phyloP scores from a whole-genome alignment of 2,797 vertebrate species.

The Phataginus tricuspis region DNA sequence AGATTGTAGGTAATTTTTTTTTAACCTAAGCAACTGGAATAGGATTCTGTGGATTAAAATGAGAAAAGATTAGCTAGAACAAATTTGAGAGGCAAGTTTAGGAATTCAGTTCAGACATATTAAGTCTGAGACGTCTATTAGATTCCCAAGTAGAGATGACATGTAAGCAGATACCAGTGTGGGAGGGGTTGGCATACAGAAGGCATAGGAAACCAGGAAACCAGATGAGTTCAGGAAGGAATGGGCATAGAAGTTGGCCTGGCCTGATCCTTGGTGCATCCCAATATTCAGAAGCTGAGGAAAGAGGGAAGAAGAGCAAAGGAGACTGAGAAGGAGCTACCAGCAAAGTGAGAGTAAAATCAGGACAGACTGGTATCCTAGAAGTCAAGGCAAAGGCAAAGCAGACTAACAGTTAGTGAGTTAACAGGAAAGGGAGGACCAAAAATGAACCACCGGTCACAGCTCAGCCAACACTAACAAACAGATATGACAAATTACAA shows the following conservation, averaged over 20 bases:
- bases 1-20: background rate
- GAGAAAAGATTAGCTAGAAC: background rate
- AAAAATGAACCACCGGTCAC: background rate
- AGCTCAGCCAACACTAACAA: background rate
- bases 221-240: background rate
- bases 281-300: background rate
- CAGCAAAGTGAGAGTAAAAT: background rate
- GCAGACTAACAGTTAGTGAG: background rate
- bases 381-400: background rate
- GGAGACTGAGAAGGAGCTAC: background rate
- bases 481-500: background rate
- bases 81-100: background rate
- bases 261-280: background rate
- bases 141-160: background rate
- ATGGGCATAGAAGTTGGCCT: rapidly evolving
- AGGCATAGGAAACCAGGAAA: background rate
- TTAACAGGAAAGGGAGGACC: background rate
- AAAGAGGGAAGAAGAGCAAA: background rate
- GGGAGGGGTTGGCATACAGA: background rate
- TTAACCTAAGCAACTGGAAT: background rate
- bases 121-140: background rate
- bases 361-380: rapidly evolving
- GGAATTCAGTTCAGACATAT: background rate
- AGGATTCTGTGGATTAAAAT: background rate
- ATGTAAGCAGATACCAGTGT: background rate